Conservation (phyloP, 2,888 invertebrate species). For the Phengaris arion region DNA sequence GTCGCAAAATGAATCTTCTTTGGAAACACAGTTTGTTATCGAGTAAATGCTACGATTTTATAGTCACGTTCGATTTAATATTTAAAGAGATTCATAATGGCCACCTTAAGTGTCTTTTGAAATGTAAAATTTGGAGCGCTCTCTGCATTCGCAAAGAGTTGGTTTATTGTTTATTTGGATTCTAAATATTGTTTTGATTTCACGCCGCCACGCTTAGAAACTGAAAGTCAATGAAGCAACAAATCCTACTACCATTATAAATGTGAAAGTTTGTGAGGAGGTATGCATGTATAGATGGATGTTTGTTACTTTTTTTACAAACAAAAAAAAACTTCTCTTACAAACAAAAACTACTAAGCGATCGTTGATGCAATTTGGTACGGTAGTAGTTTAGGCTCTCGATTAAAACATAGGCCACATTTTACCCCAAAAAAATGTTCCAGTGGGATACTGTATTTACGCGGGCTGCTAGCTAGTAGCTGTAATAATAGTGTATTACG, state of each 20-base stretch:
- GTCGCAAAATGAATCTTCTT: slow-evolving; percentile 49
- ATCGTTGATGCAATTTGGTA: too few species aligned
- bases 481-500: background rate
- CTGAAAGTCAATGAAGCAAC: background rate
- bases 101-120: slow-evolving; percentile 30
- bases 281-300: background rate
- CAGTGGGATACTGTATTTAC: too few species aligned
- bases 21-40: slow-evolving; percentile 55
- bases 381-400: too few species aligned
- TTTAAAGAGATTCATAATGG: slow-evolving; percentile 31
- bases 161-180: slow-evolving; percentile 8
- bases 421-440: too few species aligned
- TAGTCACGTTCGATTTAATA: slow-evolving; percentile 34
- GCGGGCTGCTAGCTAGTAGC: too few species aligned
- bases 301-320: too few species aligned
- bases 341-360: too few species aligned
- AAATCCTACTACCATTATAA: background rate
- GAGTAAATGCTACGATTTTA: slow-evolving; percentile 37
- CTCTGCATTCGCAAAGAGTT: background rate
- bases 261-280: background rate
- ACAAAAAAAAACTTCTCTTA: too few species aligned
- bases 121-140: slow-evolving; percentile 28
- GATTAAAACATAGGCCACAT: too few species aligned
- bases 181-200: slow-evolving; percentile 38
- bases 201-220: background rate